Conservation (phyloP, 2,113 vertebrate species). For the Nanorana parkeri region DNA sequence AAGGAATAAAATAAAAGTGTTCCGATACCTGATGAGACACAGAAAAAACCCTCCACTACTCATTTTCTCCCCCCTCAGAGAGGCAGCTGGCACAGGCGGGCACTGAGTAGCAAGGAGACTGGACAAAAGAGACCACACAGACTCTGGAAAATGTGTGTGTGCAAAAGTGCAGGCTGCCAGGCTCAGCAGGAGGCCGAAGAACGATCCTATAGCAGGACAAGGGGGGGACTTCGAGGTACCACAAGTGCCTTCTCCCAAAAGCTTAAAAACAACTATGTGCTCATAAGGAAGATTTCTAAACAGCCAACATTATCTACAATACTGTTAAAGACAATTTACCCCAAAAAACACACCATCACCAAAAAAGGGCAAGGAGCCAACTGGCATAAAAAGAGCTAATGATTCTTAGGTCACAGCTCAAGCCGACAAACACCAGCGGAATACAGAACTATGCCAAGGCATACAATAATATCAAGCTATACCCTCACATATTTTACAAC, state of each 20-base stretch:
- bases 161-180: slow-evolving; percentile 61
- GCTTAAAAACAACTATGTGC: neutral
- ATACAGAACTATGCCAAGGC: too few relatives aligned
- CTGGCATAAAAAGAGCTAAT: too few relatives aligned
- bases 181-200: slow-evolving; percentile 51
- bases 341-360: neutral
- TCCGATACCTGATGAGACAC: slow-evolving; percentile 1
- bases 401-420: too few relatives aligned
- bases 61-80: slow-evolving; percentile 34
- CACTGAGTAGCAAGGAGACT: slow-evolving; percentile 65
- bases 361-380: too few relatives aligned
- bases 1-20: neutral
- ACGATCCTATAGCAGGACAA: slow-evolving; percentile 50
- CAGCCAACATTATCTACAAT: too few relatives aligned
- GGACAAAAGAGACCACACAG: slow-evolving; percentile 75
- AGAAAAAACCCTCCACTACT: slow-evolving; percentile 11
- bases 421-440: too few relatives aligned
- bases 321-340: neutral
- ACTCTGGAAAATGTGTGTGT: slow-evolving; percentile 57
- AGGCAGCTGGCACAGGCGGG: slow-evolving; percentile 70
- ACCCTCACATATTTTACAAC: too few relatives aligned
- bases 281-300: neutral
- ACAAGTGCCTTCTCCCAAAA: neutral
- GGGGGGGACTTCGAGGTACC: neutral
- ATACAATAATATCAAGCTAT: too few relatives aligned